Conservation (phyloP, 1,140 invertebrate species). For the Limonius californicus region DNA sequence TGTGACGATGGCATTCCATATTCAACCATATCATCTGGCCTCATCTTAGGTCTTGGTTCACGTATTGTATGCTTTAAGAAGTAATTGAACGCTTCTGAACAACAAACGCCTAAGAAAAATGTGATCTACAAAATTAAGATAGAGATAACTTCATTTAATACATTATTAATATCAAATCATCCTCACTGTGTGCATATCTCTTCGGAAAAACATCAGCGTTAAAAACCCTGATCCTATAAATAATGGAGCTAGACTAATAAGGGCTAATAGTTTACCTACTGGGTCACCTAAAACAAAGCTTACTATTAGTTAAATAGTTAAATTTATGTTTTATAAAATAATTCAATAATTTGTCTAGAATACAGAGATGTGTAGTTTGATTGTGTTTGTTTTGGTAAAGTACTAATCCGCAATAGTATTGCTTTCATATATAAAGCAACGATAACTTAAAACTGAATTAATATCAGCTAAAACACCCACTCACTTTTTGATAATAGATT, state of each 20-base stretch:
- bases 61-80: slow-evolving; percentile 78
- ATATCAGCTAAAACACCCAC: too few relatives aligned
- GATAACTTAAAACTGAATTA: too few relatives aligned
- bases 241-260: slow-evolving; percentile 79
- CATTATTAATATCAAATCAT: slow-evolving; percentile 22
- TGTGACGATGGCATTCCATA: slow-evolving; percentile 95
- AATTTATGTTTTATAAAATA: too few relatives aligned
- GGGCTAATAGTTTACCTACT: slow-evolving; percentile 73
- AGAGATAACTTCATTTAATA: slow-evolving; percentile 11
- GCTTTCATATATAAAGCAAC: too few relatives aligned
- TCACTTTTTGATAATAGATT: too few relatives aligned
- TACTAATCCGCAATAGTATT: too few relatives aligned
- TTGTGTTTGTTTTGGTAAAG: too few relatives aligned
- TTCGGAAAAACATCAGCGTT: slow-evolving; percentile 80
- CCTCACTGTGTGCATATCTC: slow-evolving; percentile 88
- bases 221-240: slow-evolving; percentile 77
- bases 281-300: slow-evolving; percentile 70
- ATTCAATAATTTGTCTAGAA: too few relatives aligned
- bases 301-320: too few relatives aligned
- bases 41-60: slow-evolving; percentile 70
- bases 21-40: slow-evolving; percentile 70
- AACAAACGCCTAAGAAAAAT: slow-evolving; percentile 74
- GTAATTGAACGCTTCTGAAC: slow-evolving; percentile 79
- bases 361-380: too few relatives aligned
- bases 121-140: slow-evolving; percentile 66